Percentiles rank a stretch among this genome's conserved stretches.
These are phyloP conservation scores for Melanotaenia pygmaea DNA, from an alignment of 2,797 vertebrate species.

Conservation along the genomic window DNA sequence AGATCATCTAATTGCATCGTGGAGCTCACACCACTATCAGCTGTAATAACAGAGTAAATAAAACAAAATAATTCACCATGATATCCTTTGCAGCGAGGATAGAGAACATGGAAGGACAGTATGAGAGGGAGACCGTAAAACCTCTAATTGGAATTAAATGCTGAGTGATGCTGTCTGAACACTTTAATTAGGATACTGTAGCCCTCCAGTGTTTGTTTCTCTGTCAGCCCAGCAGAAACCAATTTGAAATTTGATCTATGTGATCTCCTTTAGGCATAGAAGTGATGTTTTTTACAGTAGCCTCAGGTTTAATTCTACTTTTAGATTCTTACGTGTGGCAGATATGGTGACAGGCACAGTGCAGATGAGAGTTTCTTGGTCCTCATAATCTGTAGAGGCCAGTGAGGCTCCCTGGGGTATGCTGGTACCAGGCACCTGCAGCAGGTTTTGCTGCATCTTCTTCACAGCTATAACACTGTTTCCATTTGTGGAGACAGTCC, in stretches of 20 bases:
- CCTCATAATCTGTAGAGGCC: conserved; percentile 82
- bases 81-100: conserved; percentile 36
- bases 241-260: conserved; percentile 1
- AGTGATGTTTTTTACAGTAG: background rate
- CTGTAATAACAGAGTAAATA: conserved; percentile 76
- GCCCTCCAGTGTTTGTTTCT: conserved; percentile 62
- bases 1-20: conserved; percentile 87
- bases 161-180: conserved; percentile 39
- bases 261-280: background rate
- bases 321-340: conserved; percentile 86
- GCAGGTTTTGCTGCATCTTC: conserved; percentile 80
- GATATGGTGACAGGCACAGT: conserved; percentile 84
- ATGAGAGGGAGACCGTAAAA: conserved; percentile 26
- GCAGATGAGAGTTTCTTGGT: conserved; percentile 84
- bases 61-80: conserved; percentile 35
- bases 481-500: conserved; percentile 76
- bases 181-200: conserved; percentile 41
- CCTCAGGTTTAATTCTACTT: conserved; percentile 15
- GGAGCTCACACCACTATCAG: conserved; percentile 88
- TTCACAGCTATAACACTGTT: conserved; percentile 59
- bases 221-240: conserved; percentile 33
- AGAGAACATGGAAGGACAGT: conserved; percentile 19
- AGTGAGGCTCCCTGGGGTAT: conserved; percentile 74
- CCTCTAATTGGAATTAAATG: conserved; percentile 47
- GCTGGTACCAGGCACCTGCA: conserved; percentile 86